Evolutionary conservation across 1,140 invertebrate genomes (phyloP), one percentile per base, ranked within the genome.

Genomic region (Aleiodes sp.): DNA sequence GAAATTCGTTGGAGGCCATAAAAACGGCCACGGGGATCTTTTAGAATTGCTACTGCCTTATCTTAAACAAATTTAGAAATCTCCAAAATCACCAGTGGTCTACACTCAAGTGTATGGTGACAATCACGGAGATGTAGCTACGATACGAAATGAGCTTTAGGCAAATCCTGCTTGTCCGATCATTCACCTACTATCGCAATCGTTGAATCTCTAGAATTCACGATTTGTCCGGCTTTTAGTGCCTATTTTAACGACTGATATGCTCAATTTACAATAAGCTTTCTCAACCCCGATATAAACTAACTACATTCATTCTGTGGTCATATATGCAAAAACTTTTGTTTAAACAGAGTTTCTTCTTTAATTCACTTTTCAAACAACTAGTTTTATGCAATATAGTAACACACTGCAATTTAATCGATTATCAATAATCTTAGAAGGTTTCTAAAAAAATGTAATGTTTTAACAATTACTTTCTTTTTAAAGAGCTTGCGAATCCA

Each of bases 11-110:
- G 19, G 8, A 52, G 26, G 46, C 46, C 46, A 52, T 52, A 52
- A 52, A 52, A 52, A 52, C 26, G 21, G 46, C 46, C 46, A 21
- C 19, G 4, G 12, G 46, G 46, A 21, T 16, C 46, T 52, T 52
- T 52, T 52, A 3, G n/a, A 52, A 26, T 52, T 10, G 31, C 31
- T 10, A 35, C 4, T 35, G 31, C 10, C 46, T 52, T 52, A 52
- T 52, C 46, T 52, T 21, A 16, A 24, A 52, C 46, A 52, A 52
- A 52, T 52, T 52, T 24, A 52, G 46, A 52, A 46, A 52, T 52
- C 46, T 24, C 46, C 16, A 24, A 24, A 52, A 21, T 52, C 46
- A 52, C 46, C 46, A 52, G 21, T 24, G 46, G 46, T 52, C 46
- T n/a, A n/a, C n/a, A 21, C 19, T 9, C 12, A 16, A 52, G 16